Base-by-base conservation (phyloP, 2,888 invertebrate species). In the Girardia tigrina region DNA sequence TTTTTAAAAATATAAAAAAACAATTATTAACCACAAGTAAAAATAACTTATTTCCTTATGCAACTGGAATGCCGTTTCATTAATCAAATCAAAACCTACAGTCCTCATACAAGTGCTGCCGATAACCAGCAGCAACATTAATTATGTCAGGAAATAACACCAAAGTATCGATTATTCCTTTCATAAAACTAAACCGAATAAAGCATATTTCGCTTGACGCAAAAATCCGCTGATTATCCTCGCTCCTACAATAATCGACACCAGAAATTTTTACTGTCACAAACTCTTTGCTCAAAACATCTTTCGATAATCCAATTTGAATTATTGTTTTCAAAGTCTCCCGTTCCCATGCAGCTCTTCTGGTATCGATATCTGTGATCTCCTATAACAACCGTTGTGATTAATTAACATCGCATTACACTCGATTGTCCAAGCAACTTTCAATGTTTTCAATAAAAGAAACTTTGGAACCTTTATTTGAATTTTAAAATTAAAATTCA, bases 201-300 rank as follows among this genome's bases (percentile, higher is more conserved):
- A 36, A 12, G n/a, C 56, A 56, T 56, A 56, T 56, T 56, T 56
- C 56, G 23, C 56, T 56, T 6, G 56, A 20, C 4, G 56, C 56
- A 56, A 8, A 56, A n/a, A 56, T 23, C 4, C 56, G 56, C n/a
- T 56, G 6, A 23, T 56, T 56, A n/a, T 56, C 56, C n/a, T 56
- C 56, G 23, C 56, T 56, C n/a, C 56, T 56, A n/a, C 56, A 56
- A 56, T 20, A 56, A 56, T 56, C 56, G n/a, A 56, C 56, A 20
- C 56, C 56, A 20, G 56, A 56, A 12, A 56, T 56, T 56, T 56
- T 56, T 20, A 56, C 56, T 20, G 56, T 16, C 20, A 20, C n/a
- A 56, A 56, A 56, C 2, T 56, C 8, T n/a, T 56, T 56, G 23
- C 23, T 4, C n/a, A 56, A 56, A 6, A 56, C n/a, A 56, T 56